These are phyloP conservation scores for Sphaeramia orbicularis DNA, from an alignment of 2,797 vertebrate species.

Conservation along the genomic window DNA sequence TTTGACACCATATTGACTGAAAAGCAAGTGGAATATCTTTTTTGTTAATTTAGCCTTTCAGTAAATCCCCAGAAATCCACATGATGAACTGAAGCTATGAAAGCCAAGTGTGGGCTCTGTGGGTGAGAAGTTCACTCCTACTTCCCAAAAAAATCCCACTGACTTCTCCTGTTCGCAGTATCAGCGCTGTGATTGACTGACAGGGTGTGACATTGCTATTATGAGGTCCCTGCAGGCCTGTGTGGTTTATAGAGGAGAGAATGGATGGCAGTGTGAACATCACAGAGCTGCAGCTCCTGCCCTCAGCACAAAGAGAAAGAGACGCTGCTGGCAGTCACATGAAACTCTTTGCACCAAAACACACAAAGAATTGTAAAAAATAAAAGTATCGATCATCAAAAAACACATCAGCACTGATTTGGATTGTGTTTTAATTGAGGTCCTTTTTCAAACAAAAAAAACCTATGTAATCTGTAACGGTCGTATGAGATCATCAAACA, in stretches of 20 bases:
- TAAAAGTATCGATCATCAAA: neutral
- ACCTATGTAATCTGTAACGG: too few relatives aligned
- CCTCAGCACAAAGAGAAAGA: conserved; percentile 23
- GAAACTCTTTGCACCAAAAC: conserved; percentile 5
- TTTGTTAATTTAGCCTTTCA: conserved; percentile 7
- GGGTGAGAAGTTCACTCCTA: conserved; percentile 10
- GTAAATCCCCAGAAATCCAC: neutral
- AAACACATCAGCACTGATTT: neutral
- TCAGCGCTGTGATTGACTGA: conserved; percentile 70
- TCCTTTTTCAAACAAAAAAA: too few relatives aligned
- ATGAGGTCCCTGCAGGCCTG: conserved; percentile 48
- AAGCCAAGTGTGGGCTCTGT: neutral
- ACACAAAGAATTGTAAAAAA: neutral
- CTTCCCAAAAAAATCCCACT: conserved; percentile 4
- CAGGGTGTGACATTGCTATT: conserved; percentile 67
- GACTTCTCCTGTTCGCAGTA: conserved; percentile 17
- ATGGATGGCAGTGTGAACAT: conserved; percentile 48
- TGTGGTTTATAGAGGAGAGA: conserved; percentile 26
- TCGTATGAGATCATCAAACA: too few relatives aligned
- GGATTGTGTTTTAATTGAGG: neutral
- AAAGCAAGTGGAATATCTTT: conserved; percentile 4
- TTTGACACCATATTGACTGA: conserved; percentile 27
- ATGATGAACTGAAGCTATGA: neutral
- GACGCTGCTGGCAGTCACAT: conserved; percentile 9
- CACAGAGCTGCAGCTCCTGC: conserved; percentile 39